Evolutionary conservation across 2,113 vertebrate genomes (phyloP), one percentile per base, ranked within the genome.

Genomic region (Reinhardtius hippoglossoides): DNA sequence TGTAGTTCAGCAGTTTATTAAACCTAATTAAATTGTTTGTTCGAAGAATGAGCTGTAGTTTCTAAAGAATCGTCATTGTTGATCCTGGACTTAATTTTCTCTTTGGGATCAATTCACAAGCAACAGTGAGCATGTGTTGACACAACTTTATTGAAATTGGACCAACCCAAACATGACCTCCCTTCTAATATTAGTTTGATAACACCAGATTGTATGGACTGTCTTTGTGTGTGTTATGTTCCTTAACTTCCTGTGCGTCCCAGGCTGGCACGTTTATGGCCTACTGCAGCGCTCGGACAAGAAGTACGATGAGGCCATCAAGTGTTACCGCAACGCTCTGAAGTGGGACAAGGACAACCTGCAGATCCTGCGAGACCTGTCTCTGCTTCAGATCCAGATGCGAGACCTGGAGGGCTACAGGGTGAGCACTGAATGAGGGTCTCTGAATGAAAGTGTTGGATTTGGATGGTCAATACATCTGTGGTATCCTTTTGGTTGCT

Each of bases 331-430:
- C 89, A 99, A 99, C 87, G 97, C 97, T 83, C 94, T 99, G 87
- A 99, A 99, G 93, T 98, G 97, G 96, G 97, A 99, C 94, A 98
- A 97, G 92, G 97, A 99, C 95, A 99, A 99, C 95, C 96, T 99
- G 92, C 97, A 99, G 91, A 99, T 99, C 89, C 95, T 99, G 87
- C 94, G 97, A 91, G 97, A 99, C 88, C 95, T 99, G 87, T 98
- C 97, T 63, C 94, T 99, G 90, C 94, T 99, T 80, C 97, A 99
- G 91, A 98, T 99, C 92, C 97, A 99, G 92, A 99, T 99, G 97
- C 95, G 97, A 85, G 97, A 99, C 94, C 95, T 99, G 90, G 97
- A 98, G 91, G 97, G 97, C 81, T 99, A 99, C 90, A 95, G 97
- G 95, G 97, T 98, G 87, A 95, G 96, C 91, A 16, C 46, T 0